phyloP scores from a whole-genome alignment of 2,797 vertebrate species.

The Labeo calbasu region DNA sequence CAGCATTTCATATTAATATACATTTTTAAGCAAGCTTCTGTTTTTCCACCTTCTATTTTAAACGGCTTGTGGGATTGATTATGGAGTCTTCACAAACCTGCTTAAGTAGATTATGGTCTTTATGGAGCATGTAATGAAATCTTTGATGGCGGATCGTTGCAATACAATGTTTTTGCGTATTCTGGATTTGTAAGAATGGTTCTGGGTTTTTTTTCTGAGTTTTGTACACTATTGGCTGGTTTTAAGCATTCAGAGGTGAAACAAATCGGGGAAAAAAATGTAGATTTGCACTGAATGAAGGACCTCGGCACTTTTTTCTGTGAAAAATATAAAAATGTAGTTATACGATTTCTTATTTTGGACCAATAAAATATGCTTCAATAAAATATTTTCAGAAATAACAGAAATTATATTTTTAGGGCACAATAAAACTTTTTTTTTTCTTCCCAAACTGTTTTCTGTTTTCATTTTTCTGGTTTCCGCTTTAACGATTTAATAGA shows the following conservation, averaged over 20 bases:
- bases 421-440: not conserved
- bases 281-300: not conserved
- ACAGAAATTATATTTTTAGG: no score
- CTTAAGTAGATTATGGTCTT: slow-evolving; percentile 56
- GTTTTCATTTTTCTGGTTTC: not conserved
- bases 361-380: no score
- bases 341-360: no score
- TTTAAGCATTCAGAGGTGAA: not conserved
- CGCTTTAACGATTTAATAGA: no score
- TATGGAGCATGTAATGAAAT: slow-evolving; percentile 63
- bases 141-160: slow-evolving; percentile 51
- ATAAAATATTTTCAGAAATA: no score
- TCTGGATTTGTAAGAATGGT: slow-evolving; percentile 37
- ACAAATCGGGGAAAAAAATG: not conserved
- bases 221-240: not conserved
- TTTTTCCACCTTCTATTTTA: slow-evolving; percentile 39
- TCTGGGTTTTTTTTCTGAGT: slow-evolving; percentile 8
- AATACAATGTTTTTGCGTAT: slow-evolving; percentile 49
- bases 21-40: slow-evolving; percentile 11
- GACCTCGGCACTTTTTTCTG: no score
- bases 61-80: slow-evolving; percentile 54
- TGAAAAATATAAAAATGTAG: no score
- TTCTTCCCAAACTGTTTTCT: not conserved
- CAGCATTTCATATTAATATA: slow-evolving; percentile 38
- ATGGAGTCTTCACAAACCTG: slow-evolving; percentile 49